These are phyloP conservation scores for Lithobius niger DNA, from an alignment of 1,140 invertebrate genomes.

Conservation along the genomic window DNA sequence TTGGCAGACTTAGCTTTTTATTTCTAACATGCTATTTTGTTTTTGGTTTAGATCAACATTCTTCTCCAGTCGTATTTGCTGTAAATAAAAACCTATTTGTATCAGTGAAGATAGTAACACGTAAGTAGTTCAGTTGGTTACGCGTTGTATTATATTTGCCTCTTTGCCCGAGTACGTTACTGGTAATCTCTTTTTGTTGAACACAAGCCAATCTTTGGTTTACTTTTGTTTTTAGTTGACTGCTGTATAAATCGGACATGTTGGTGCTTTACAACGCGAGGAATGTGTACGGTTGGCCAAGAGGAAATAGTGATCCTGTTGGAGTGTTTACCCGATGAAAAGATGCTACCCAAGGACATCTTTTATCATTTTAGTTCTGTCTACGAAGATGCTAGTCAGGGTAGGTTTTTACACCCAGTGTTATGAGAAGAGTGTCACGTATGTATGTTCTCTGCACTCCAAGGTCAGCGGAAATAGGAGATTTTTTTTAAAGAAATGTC, in stretches of 20 bases:
- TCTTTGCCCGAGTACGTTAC: too few relatives aligned
- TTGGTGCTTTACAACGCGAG: slow-evolving; percentile 67
- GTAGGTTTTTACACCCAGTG: too few relatives aligned
- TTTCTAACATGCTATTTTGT: too few relatives aligned
- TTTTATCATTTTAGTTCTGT: slow-evolving; percentile 59
- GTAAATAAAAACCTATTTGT: slow-evolving; percentile 64
- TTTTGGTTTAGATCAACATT: slow-evolving; percentile 29
- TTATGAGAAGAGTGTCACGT: too few relatives aligned
- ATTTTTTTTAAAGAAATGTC: too few relatives aligned
- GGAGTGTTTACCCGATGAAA: slow-evolving; percentile 54
- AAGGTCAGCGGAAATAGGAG: too few relatives aligned
- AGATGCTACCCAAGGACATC: slow-evolving; percentile 55
- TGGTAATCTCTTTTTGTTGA: too few relatives aligned
- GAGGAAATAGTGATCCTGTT: slow-evolving; percentile 71
- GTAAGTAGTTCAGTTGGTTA: slow-evolving; percentile 39
- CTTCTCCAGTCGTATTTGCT: slow-evolving; percentile 54
- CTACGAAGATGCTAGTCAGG: slow-evolving; percentile 62
- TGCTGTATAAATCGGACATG: slow-evolving; percentile 66
- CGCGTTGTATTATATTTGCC: too few relatives aligned
- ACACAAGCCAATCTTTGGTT: too few relatives aligned
- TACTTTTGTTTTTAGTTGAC: slow-evolving; percentile 44
- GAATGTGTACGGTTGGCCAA: slow-evolving; percentile 66
- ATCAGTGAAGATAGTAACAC: slow-evolving; percentile 57
- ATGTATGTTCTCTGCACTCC: too few relatives aligned
- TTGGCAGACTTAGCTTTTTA: too few relatives aligned